A percentile compares a stretch with the other conserved stretches of the same genome.
phyloP scores from a whole-genome alignment of 2,888 invertebrate genomes.

The Matsumyia berberina region DNA sequence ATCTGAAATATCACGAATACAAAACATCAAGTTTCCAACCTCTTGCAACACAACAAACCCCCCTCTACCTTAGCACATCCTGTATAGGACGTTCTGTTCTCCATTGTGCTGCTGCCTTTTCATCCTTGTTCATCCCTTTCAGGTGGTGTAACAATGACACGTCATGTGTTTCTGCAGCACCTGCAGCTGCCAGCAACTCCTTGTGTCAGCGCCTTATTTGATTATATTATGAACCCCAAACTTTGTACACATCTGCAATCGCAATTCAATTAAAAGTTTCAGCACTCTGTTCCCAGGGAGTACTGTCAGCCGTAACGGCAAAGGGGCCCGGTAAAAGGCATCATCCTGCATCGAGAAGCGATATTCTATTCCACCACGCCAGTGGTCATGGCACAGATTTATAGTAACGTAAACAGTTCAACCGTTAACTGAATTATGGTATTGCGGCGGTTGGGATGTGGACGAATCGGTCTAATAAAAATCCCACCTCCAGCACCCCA shows the following conservation, averaged over 20 bases:
- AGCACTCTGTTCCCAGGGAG: conserved; percentile 17
- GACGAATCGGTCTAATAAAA: conserved; percentile 39
- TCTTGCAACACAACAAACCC: too few species aligned
- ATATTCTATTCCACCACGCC: conserved; percentile 32
- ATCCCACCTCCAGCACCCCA: conserved; percentile 11
- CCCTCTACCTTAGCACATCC: too few species aligned
- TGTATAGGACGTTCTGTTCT: too few species aligned
- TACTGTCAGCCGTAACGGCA: conserved; percentile 3
- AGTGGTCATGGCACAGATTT: conserved; percentile 47
- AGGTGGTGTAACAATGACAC: conserved; percentile 7
- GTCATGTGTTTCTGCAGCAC: conserved; percentile 32
- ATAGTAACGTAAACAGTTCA: conserved; percentile 65
- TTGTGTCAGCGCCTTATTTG: conserved; percentile 55
- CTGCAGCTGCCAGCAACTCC: conserved; percentile 26
- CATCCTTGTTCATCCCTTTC: not conserved
- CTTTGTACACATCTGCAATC: conserved; percentile 67
- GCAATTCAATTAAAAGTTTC: conserved; percentile 72
- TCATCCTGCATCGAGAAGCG: conserved; percentile 1
- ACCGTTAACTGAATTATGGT: conserved; percentile 62
- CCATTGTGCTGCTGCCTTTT: not conserved
- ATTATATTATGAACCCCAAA: conserved; percentile 60
- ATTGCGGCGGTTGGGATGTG: conserved; percentile 16
- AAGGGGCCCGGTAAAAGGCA: not conserved
- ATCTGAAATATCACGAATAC: too few species aligned
- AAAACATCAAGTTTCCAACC: too few species aligned